Evolutionary conservation across 2,888 invertebrate species (phyloP), one percentile per base, ranked within the genome.

Genomic region (Erpobdella octoculata): DNA sequence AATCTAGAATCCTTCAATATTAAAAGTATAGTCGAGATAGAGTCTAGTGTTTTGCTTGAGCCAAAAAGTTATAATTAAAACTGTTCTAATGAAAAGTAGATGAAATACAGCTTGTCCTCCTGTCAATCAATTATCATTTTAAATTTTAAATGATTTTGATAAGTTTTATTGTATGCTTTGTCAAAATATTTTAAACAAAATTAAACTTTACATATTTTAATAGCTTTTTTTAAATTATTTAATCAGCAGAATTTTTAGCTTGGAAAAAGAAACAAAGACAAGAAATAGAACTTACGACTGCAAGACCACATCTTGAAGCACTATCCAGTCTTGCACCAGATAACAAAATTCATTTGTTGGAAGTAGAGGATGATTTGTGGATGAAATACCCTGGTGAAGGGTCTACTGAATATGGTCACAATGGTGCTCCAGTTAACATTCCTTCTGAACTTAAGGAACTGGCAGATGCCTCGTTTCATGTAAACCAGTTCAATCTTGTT

Each of bases 401-500:
- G 25, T 15, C 25, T n/a, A 28, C 6, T 2, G 33, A 69, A 33
- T 46, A 28, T 69, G 69, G 69, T 2, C 9, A 41, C 48, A 69
- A 69, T 36, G 69, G 69, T n/a, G 6, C 21, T 18, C 5, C 69
- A 4, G 69, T 69, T 6, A 36, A 28, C n/a, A 31, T 69, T 33
- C 69, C 69, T 5, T n/a, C 15, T 9, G 53, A 69, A 3, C 53
- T 69, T 33, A 25, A 69, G 69, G 69, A 25, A 4, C 35, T 58
- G 9, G 69, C 69, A 2, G n/a, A 53, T 12, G 48, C 31, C 12
- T 48, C 58, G 33, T 69, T 69, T 36, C 38, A 69, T 15, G 25
- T 69, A 2, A 46, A 69, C 69, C 69, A 69, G 25, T 69, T 69
- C 69, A 69, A 69, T 36, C n/a, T 69, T 8, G 69, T 69, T 2